Evolutionary conservation across 2,888 invertebrate genomes (phyloP).

Genomic region (Drosophila infuscata): DNA sequence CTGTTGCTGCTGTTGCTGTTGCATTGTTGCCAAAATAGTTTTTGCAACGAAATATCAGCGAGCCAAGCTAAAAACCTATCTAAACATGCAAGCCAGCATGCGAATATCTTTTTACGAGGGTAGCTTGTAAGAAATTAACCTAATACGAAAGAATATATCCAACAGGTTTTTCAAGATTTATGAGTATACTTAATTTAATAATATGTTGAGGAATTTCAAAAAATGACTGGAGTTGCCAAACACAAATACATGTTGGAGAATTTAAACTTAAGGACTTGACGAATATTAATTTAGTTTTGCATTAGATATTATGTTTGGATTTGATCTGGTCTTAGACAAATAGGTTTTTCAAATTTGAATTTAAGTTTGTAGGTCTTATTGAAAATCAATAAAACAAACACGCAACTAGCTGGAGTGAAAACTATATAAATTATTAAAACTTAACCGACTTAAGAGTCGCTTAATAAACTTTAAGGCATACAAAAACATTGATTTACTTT

Average conservation of each 20-base stretch:
- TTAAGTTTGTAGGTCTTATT: neutral
- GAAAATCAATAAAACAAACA: neutral
- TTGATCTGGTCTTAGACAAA: neutral
- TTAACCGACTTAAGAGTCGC: neutral
- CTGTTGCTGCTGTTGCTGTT: conserved; percentile 8
- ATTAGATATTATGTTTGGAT: neutral
- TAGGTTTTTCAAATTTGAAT: neutral
- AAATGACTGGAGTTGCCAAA: neutral
- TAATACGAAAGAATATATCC: neutral
- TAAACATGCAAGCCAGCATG: conserved; percentile 65
- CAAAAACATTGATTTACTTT: neutral
- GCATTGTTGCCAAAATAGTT: conserved; percentile 41
- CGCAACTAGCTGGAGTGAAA: neutral
- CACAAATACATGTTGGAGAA: neutral
- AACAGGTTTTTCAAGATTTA: conserved; percentile 8
- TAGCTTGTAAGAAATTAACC: conserved; percentile 9
- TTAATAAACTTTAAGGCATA: neutral
- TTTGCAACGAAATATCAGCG: conserved; percentile 59
- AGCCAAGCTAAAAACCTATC: conserved; percentile 38
- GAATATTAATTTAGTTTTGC: neutral
- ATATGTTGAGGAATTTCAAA: neutral
- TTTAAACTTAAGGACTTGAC: neutral
- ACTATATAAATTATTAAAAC: neutral
- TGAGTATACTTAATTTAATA: neutral
- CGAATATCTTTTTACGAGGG: conserved; percentile 35